Evolutionary conservation across 2,113 vertebrate species (phyloP), one percentile per base, ranked within the genome.

Genomic region (Oryzias celebensis): DNA sequence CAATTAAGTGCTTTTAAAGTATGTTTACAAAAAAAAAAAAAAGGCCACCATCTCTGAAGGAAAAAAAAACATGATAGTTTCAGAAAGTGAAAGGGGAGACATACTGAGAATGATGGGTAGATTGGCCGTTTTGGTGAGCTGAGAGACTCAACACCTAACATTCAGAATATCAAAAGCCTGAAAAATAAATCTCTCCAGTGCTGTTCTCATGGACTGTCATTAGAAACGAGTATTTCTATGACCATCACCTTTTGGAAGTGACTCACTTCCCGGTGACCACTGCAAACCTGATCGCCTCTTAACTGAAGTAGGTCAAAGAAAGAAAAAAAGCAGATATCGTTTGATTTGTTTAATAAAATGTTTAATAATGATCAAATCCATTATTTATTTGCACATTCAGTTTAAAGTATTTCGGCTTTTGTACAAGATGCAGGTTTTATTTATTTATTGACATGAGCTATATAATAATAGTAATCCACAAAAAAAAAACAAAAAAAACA

Each of bases 211-310:
- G 20, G 10, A 43, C 52, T 13, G 53, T 51, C 42, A 56, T 67
- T 69, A 71, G 58, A 47, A 36, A 68, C 58, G 63, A 83, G 76
- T 65, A 58, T 49, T 72, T 78, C 48, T 61, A 48, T 58, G 60
- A 69, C 71, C 62, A 69, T 75, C 68, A 64, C 78, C 78, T 77
- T 78, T 70, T 55, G 49, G 52, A 75, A 81, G 54, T 78, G 74
- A 20, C 82, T 78, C 62, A 60, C 60, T 58, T 81, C 28, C 51
- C 54, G 66, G 77, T 81, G 78, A 77, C 82, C 75, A 76, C 72
- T 64, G 75, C 82, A 74, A n/a, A 54, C 59, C 81, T 48, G 62
- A 88, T 75, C 49, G 69, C 62, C 67, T 60, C 81, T 88, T 65
- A 53, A 64, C 18, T 68, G n/a, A 46, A 82, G 80, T 31, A 47